These are phyloP conservation scores for Macrosiphum euphorbiae DNA, from an alignment of 2,888 invertebrate genomes.

Conservation along the genomic window DNA sequence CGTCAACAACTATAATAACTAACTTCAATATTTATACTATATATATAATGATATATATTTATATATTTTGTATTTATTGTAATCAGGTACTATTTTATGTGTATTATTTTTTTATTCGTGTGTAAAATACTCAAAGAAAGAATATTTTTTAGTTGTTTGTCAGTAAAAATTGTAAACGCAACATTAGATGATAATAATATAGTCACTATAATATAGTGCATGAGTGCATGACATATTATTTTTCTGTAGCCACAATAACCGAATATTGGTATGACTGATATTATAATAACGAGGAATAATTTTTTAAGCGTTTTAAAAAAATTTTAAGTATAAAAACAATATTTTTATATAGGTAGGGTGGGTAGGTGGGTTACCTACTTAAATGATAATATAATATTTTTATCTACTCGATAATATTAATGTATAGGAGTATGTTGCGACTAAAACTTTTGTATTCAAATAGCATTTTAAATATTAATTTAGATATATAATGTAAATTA, in stretches of 20 bases:
- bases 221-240: background rate
- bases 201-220: background rate
- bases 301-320: background rate
- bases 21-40: background rate
- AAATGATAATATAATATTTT: background rate
- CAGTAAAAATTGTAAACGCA: background rate
- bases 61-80: background rate
- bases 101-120: background rate
- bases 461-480: background rate
- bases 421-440: background rate
- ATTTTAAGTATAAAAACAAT: background rate
- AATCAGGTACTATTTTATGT: background rate
- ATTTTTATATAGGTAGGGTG: background rate
- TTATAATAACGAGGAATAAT: background rate
- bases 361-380: no score
- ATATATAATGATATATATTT: background rate
- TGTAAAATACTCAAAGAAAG: background rate
- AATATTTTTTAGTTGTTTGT: background rate
- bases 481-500: background rate
- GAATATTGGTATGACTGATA: constrained; percentile 22
- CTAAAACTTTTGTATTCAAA: constrained; percentile 9
- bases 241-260: background rate
- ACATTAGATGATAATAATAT: background rate
- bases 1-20: constrained; percentile 49
- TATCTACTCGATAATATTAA: background rate